Evolutionary conservation across 2,888 invertebrate genomes (phyloP).

Genomic region (Pyrrhosoma nymphula): DNA sequence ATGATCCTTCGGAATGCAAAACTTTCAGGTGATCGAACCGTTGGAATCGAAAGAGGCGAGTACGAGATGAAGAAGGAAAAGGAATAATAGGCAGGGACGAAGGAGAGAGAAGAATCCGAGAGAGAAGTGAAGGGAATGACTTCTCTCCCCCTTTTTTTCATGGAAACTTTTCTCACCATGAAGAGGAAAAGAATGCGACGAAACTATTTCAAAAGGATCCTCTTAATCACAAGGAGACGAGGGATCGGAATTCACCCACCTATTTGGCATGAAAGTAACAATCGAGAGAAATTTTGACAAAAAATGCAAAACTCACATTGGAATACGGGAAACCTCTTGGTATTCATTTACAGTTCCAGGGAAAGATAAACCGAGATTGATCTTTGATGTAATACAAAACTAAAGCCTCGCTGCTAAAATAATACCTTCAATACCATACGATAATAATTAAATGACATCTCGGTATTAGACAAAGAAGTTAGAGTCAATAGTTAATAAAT

Average conservation of each 20-base stretch:
- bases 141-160: neutral
- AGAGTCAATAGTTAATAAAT: no score
- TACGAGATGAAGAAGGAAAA: neutral
- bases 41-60: neutral
- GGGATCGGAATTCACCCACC: neutral
- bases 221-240: neutral
- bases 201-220: neutral
- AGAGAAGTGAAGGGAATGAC: neutral
- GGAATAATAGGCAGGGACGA: neutral
- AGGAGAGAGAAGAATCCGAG: neutral
- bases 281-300: neutral
- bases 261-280: neutral
- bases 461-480: no score
- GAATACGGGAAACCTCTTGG: neutral
- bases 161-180: neutral
- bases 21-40: neutral
- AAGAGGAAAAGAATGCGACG: neutral
- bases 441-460: no score
- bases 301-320: neutral
- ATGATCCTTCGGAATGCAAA: conserved; percentile 9
- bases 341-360: neutral
- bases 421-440: no score
- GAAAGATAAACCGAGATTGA: neutral
- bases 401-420: no score
- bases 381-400: no score